Evolutionary conservation across 2,797 vertebrate genomes (phyloP).

Genomic region (Tarsius wallacei): DNA sequence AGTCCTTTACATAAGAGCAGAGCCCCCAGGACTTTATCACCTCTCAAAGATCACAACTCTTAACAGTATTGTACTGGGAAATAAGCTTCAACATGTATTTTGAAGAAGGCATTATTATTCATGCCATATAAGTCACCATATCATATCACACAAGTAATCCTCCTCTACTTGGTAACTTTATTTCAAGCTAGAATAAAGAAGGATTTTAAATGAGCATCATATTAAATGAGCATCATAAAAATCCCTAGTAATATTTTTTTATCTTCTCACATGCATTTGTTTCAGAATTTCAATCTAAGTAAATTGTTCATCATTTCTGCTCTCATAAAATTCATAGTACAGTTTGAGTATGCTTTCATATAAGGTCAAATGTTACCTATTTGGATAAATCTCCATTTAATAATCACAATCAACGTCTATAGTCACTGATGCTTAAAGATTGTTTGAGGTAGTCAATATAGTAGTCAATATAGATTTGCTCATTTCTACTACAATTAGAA

Average conservation of each 20-base stretch:
- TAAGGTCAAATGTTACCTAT: neutral
- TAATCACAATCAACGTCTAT: neutral
- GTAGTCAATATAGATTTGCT: slow-evolving; percentile 2
- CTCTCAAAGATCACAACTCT: neutral
- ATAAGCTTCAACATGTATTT: neutral
- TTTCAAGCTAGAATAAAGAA: neutral
- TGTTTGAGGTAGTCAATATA: neutral
- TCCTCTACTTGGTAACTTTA: neutral
- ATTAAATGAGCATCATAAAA: neutral
- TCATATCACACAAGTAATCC: neutral
- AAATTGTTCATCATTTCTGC: slow-evolving; percentile 32
- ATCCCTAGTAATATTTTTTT: neutral
- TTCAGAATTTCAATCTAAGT: neutral
- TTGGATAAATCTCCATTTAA: neutral
- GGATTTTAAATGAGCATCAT: neutral
- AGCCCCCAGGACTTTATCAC: neutral
- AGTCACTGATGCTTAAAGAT: neutral
- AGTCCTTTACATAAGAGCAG: neutral
- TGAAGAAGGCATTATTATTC: neutral
- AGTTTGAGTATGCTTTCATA: neutral
- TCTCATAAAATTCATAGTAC: neutral
- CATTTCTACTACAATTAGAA: slow-evolving; percentile 13
- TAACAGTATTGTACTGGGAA: neutral
- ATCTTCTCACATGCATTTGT: neutral
- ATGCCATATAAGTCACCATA: neutral